Evolutionary conservation across 1,140 invertebrate species (phyloP).

Genomic region (Eriosoma lanigerum): DNA sequence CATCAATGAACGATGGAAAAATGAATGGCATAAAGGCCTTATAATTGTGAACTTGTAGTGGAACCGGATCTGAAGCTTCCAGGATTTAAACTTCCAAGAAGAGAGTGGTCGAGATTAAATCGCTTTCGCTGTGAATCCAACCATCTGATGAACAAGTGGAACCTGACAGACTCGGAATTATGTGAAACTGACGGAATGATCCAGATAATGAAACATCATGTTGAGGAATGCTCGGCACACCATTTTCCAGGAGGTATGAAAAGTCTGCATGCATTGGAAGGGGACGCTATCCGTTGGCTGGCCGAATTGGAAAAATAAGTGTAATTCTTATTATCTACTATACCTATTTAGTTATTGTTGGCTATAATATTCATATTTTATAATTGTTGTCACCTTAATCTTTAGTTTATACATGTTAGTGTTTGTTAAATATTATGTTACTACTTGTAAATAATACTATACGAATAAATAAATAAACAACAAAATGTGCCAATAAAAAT

Average conservation of each 20-base stretch:
- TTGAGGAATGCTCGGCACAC: constrained; percentile 27
- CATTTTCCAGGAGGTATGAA: constrained; percentile 19
- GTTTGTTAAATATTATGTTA: constrained; percentile 19
- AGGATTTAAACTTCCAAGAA: constrained; percentile 32
- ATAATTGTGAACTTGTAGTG: constrained; percentile 17
- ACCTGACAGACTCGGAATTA: no score
- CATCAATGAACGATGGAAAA: constrained; percentile 10
- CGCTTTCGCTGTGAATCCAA: no score
- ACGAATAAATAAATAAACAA: background rate
- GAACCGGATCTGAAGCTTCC: background rate
- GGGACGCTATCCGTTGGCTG: background rate
- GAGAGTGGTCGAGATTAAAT: background rate
- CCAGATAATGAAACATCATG: constrained; percentile 30
- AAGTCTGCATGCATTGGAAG: background rate
- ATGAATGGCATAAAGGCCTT: constrained; percentile 15
- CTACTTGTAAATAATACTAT: background rate
- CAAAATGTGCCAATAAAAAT: no score
- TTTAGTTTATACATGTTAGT: constrained; percentile 1
- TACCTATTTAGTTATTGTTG: background rate
- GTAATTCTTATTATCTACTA: background rate
- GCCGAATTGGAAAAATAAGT: constrained; percentile 12
- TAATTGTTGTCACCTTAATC: background rate
- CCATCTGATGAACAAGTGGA: no score
- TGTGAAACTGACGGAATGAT: constrained; percentile 4
- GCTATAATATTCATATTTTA: constrained; percentile 12